Conservation (phyloP, 2,797 vertebrate species). For the Philypnodon macrostomus region DNA sequence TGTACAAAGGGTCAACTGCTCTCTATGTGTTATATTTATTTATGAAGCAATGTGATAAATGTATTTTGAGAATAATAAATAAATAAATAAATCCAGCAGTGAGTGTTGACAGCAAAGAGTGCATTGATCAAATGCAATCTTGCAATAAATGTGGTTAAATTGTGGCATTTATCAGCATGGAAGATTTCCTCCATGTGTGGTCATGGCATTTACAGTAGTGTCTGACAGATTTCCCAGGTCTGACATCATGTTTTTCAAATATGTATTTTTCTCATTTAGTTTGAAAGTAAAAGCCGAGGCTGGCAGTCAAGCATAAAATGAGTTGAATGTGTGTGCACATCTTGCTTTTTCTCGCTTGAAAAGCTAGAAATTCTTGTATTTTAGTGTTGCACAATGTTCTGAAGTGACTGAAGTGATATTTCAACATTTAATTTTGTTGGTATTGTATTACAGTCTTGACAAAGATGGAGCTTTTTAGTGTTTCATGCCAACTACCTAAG, state of each 20-base stretch:
- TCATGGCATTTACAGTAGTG: slow-evolving; percentile 61
- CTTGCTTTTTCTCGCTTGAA: slow-evolving; percentile 46
- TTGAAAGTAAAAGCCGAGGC: slow-evolving; percentile 43
- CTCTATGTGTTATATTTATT: slow-evolving; percentile 45
- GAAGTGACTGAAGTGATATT: not conserved
- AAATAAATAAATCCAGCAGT: slow-evolving; percentile 6
- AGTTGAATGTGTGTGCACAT: slow-evolving; percentile 55
- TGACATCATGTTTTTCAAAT: slow-evolving; percentile 63
- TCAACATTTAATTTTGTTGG: not conserved
- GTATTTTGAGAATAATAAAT: slow-evolving; percentile 5
- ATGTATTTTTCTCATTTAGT: slow-evolving; percentile 63
- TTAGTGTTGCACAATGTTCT: not conserved
- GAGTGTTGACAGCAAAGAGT: no score
- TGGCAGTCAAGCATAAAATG: slow-evolving; percentile 59
- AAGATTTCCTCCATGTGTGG: slow-evolving; percentile 39
- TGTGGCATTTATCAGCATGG: slow-evolving; percentile 50
- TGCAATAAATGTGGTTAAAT: slow-evolving; percentile 55
- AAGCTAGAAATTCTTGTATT: slow-evolving; percentile 32
- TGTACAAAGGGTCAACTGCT: slow-evolving; percentile 20
- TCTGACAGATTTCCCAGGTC: slow-evolving; percentile 51
- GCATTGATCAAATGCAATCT: slow-evolving; percentile 57
- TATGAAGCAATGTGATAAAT: slow-evolving; percentile 27
- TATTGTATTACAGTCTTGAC: no score
- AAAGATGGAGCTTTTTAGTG: no score
- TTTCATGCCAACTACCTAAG: no score